These are phyloP conservation scores for Bovichtus variegatus DNA, from an alignment of 2,797 vertebrate genomes.

Conservation along the genomic window DNA sequence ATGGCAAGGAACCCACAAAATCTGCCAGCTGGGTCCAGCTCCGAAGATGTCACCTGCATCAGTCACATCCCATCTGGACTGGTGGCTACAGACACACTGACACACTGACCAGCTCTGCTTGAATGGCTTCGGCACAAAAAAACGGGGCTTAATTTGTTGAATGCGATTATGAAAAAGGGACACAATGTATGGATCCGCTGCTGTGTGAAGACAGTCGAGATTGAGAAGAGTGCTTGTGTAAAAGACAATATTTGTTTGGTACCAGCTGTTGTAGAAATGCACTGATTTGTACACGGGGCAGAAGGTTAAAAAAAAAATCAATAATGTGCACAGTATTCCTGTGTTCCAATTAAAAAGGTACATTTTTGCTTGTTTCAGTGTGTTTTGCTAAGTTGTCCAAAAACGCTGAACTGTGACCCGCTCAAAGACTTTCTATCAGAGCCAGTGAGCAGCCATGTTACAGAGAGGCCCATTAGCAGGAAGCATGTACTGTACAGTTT, in stretches of 20 bases:
- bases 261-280: conserved; percentile 35
- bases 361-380: background rate
- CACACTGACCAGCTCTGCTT: conserved; percentile 65
- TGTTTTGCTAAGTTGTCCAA: background rate
- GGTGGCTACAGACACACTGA: conserved; percentile 40
- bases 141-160: conserved; percentile 42
- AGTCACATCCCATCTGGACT: conserved; percentile 80
- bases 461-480: conserved; percentile 31
- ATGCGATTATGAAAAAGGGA: conserved; percentile 55
- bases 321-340: background rate
- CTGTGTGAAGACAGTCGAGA: conserved; percentile 29
- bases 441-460: conserved; percentile 1
- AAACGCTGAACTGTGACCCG: background rate
- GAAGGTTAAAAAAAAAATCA: conserved; percentile 36
- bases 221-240: background rate
- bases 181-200: conserved; percentile 54
- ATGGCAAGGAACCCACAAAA: conserved; percentile 76
- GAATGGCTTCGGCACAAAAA: conserved; percentile 48
- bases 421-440: background rate
- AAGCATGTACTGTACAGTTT: conserved; percentile 12
- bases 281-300: background rate
- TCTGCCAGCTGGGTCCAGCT: conserved; percentile 81
- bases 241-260: background rate
- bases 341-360: conserved; percentile 26
- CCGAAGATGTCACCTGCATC: conserved; percentile 76